phyloP scores from a whole-genome alignment of 2,888 invertebrate species.

The Dorcus hopei region DNA sequence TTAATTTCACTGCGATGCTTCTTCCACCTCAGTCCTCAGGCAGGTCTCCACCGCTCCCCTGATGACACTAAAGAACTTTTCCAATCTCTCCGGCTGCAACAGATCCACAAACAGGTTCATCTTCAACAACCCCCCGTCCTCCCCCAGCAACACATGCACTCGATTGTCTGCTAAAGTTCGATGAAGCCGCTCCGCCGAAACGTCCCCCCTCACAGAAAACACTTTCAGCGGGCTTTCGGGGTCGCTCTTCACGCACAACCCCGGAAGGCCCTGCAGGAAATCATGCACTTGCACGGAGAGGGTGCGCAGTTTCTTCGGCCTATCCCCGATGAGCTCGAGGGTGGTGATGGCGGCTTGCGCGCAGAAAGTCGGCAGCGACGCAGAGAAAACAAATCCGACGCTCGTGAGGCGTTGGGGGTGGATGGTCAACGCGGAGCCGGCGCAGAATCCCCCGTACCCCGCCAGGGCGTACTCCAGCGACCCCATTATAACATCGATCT shows the following conservation, averaged over 20 bases:
- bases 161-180: slow-evolving; percentile 33
- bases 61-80: slow-evolving; percentile 30
- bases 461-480: slow-evolving; percentile 85
- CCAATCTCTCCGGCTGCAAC: neutral
- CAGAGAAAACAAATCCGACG: slow-evolving; percentile 94
- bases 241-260: slow-evolving; percentile 36
- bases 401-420: slow-evolving; percentile 94
- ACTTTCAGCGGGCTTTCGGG: slow-evolving; percentile 39
- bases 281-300: slow-evolving; percentile 34
- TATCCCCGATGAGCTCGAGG: slow-evolving; percentile 68
- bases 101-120: slow-evolving; percentile 38
- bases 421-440: slow-evolving; percentile 86
- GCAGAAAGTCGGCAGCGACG: slow-evolving; percentile 90
- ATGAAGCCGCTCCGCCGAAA: slow-evolving; percentile 24
- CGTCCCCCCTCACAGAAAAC: slow-evolving; percentile 26
- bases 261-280: slow-evolving; percentile 28
- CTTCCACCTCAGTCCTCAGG: too few species aligned
- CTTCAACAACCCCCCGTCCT: slow-evolving; percentile 32
- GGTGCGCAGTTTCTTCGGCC: slow-evolving; percentile 58
- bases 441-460: slow-evolving; percentile 91
- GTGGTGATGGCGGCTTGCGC: slow-evolving; percentile 84
- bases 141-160: slow-evolving; percentile 35
- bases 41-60: slow-evolving; percentile 22
- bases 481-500: slow-evolving; percentile 84
- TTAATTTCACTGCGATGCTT: too few species aligned